Evolutionary conservation across 2,113 vertebrate species (phyloP).

Genomic region (Plotosus lineatus): DNA sequence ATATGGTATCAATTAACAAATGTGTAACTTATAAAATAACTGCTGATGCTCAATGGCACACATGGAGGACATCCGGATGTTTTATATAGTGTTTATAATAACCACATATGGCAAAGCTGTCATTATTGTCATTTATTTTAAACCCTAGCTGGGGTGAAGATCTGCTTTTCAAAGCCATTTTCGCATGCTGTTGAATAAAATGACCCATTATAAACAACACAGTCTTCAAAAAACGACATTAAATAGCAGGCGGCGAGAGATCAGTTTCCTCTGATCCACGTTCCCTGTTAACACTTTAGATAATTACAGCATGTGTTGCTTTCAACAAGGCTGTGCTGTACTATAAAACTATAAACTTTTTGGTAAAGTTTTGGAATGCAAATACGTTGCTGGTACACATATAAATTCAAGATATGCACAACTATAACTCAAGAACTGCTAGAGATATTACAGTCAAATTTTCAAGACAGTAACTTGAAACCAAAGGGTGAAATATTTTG

Average conservation of each 20-base stretch:
- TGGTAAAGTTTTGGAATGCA: constrained; percentile 59
- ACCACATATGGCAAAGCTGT: constrained; percentile 11
- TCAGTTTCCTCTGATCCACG: constrained; percentile 56
- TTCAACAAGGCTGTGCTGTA: constrained; percentile 30
- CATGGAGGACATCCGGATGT: not conserved
- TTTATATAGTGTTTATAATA: constrained; percentile 24
- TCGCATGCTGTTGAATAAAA: constrained; percentile 24
- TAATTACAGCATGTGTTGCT: constrained; percentile 66
- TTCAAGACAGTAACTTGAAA: too few species aligned
- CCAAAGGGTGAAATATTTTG: too few species aligned
- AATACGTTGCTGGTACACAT: too few species aligned
- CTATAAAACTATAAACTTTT: constrained; percentile 32
- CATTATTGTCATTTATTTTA: constrained; percentile 29
- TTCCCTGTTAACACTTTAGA: constrained; percentile 59
- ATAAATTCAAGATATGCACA: too few species aligned
- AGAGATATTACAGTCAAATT: too few species aligned
- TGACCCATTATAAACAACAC: not conserved
- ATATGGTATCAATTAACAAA: constrained; percentile 5
- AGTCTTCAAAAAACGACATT: constrained; percentile 22
- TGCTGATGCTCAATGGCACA: not conserved
- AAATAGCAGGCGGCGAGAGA: constrained; percentile 33
- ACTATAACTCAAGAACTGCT: too few species aligned
- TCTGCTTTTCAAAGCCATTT: not conserved
- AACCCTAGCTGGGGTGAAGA: not conserved
- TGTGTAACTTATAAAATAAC: constrained; percentile 2